Conservation (phyloP, 1,140 invertebrate species). For the Drosophila seguyi region DNA sequence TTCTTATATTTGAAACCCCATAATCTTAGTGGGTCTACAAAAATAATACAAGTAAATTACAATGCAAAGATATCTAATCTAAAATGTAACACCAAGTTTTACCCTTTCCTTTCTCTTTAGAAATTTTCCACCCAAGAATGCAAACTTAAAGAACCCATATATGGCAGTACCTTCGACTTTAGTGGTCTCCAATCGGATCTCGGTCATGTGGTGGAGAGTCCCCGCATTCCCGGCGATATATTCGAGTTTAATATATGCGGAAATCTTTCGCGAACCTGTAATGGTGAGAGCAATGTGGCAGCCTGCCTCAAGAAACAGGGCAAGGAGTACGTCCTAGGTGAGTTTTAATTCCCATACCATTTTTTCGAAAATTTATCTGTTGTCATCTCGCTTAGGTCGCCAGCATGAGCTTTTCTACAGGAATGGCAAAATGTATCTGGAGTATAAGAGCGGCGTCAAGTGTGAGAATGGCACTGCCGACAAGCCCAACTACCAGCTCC, state of each 20-base stretch:
- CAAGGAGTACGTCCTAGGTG: slow-evolving; percentile 80
- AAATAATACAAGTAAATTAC: too few relatives aligned
- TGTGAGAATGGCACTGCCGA: slow-evolving; percentile 61
- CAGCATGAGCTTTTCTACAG: slow-evolving; percentile 68
- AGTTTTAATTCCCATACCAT: background rate
- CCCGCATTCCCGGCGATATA: slow-evolving; percentile 36
- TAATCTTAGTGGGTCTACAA: too few relatives aligned
- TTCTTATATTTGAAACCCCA: too few relatives aligned
- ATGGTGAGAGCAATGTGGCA: slow-evolving; percentile 64
- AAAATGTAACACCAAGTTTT: too few relatives aligned
- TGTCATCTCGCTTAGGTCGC: slow-evolving; percentile 49
- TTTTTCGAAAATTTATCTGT: background rate
- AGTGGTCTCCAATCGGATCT: slow-evolving; percentile 68
- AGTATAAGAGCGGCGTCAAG: slow-evolving; percentile 66
- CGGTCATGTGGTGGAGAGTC: slow-evolving; percentile 57
- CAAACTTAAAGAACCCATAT: slow-evolving; percentile 72
- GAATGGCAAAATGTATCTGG: slow-evolving; percentile 71
- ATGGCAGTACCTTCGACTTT: slow-evolving; percentile 76
- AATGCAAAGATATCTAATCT: too few relatives aligned
- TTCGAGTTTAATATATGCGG: slow-evolving; percentile 82
- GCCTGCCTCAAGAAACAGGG: slow-evolving; percentile 72
- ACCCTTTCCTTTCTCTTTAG: slow-evolving; percentile 21
- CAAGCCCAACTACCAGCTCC: slow-evolving; percentile 57
- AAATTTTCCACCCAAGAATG: slow-evolving; percentile 61
- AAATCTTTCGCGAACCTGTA: slow-evolving; percentile 64